Conservation (phyloP, 2,113 vertebrate genomes). For the Corythoichthys intestinalis region DNA sequence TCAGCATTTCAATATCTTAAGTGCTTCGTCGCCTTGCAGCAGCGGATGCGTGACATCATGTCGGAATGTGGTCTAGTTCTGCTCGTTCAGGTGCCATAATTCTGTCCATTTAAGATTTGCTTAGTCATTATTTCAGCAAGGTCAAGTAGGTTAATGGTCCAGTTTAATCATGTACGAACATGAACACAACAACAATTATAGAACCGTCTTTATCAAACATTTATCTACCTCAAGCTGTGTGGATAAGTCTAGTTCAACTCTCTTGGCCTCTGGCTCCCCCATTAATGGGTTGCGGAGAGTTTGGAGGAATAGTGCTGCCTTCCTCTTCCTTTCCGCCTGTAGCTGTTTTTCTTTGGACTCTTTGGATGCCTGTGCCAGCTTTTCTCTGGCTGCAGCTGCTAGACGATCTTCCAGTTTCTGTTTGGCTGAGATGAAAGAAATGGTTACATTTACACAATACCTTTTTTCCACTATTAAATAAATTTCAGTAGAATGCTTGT, state of each 20-base stretch:
- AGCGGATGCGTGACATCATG: background rate
- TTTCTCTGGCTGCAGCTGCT: slow-evolving; percentile 93
- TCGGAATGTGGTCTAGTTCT: background rate
- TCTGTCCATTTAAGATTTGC: background rate
- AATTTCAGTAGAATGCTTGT: background rate
- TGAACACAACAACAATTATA: slow-evolving; percentile 4
- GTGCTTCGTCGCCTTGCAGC: too few relatives aligned
- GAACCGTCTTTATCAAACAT: background rate
- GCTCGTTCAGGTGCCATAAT: background rate
- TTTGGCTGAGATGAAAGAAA: slow-evolving; percentile 76
- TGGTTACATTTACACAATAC: background rate
- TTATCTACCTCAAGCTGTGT: slow-evolving; percentile 71
- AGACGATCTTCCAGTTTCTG: slow-evolving; percentile 96
- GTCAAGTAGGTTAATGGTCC: background rate
- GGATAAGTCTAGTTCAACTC: slow-evolving; percentile 71
- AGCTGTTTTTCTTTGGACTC: slow-evolving; percentile 98
- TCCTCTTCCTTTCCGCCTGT: slow-evolving; percentile 93
- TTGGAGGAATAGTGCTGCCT: slow-evolving; percentile 92
- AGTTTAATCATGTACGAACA: background rate
- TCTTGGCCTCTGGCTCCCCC: slow-evolving; percentile 80
- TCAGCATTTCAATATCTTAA: too few relatives aligned
- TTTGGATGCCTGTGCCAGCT: slow-evolving; percentile 96
- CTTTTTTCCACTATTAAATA: slow-evolving; percentile 7
- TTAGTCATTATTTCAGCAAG: background rate
- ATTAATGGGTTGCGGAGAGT: slow-evolving; percentile 79